Conservation (phyloP, 1,140 invertebrate genomes). For the Amyelois transitella region DNA sequence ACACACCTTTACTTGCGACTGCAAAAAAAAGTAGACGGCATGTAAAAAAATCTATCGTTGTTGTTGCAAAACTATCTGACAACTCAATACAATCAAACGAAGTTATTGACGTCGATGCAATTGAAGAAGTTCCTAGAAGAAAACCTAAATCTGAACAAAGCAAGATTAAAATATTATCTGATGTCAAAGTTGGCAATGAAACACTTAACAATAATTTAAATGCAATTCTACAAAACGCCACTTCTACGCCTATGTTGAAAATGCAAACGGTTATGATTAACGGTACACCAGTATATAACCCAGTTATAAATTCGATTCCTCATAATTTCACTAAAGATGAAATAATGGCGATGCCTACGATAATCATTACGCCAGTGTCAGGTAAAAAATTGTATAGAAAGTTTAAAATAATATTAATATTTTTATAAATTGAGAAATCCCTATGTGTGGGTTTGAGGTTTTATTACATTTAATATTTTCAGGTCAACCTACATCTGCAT, state of each 20-base stretch:
- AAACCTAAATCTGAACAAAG: constrained; percentile 30
- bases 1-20: neutral
- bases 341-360: constrained; percentile 68
- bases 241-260: constrained; percentile 41
- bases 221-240: constrained; percentile 31
- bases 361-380: constrained; percentile 51
- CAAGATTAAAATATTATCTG: constrained; percentile 57
- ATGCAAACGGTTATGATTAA: constrained; percentile 57
- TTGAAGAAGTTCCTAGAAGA: constrained; percentile 3
- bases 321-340: constrained; percentile 55
- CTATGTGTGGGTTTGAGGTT: neutral
- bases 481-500: constrained; percentile 1
- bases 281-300: constrained; percentile 47
- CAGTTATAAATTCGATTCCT: constrained; percentile 14
- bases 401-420: neutral
- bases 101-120: neutral
- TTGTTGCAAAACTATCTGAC: neutral
- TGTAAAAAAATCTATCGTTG: neutral
- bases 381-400: constrained; percentile 12
- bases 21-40: neutral
- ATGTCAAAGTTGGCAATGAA: constrained; percentile 48
- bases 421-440: neutral
- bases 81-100: neutral
- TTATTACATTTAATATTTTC: neutral
- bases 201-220: constrained; percentile 14